phyloP scores from a whole-genome alignment of 1,140 invertebrate species.

The Cydia pomonella region DNA sequence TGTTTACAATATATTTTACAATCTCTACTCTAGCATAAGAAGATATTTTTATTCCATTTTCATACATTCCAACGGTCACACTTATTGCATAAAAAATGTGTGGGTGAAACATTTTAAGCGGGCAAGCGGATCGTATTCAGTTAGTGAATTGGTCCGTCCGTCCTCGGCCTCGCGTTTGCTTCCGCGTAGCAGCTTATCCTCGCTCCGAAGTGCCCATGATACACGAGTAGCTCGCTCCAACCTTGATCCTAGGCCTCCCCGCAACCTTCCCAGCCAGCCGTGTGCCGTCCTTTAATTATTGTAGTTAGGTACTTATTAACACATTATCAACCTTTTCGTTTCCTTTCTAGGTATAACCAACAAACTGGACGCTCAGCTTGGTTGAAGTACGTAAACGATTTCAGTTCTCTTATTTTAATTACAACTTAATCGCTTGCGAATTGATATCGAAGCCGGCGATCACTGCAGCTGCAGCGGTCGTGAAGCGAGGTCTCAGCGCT shows the following conservation, averaged over 20 bases:
- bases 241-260: constrained; percentile 67
- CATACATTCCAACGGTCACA: background rate
- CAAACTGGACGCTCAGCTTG: constrained; percentile 73
- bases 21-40: background rate
- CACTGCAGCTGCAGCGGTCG: constrained; percentile 10
- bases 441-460: constrained; percentile 22
- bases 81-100: constrained; percentile 33
- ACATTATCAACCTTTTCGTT: constrained; percentile 65
- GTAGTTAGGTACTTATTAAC: constrained; percentile 36
- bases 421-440: constrained; percentile 14
- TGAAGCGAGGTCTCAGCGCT: background rate
- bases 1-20: background rate
- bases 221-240: constrained; percentile 62
- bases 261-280: constrained; percentile 49
- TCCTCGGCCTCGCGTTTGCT: constrained; percentile 74
- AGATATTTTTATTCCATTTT: background rate
- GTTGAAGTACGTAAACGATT: constrained; percentile 73
- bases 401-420: constrained; percentile 47
- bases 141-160: constrained; percentile 69
- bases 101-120: constrained; percentile 43
- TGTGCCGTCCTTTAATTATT: constrained; percentile 28
- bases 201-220: constrained; percentile 68
- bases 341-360: constrained; percentile 79
- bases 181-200: constrained; percentile 76
- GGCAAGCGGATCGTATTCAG: constrained; percentile 52